phyloP scores from a whole-genome alignment of 2,113 vertebrate genomes.

The Oostethus manadensis region DNA sequence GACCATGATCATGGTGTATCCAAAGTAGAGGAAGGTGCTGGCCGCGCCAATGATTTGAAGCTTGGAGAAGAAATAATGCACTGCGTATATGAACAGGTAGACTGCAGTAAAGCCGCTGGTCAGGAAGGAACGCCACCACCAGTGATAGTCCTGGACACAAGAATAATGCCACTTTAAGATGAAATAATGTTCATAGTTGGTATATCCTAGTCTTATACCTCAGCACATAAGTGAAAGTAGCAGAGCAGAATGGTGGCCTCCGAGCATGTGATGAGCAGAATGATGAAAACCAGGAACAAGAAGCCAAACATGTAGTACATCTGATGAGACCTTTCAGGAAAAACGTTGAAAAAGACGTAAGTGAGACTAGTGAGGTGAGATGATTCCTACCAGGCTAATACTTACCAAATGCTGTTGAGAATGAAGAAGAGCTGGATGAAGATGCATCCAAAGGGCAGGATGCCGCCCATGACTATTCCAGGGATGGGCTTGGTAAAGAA shows the following conservation, averaged over 20 bases:
- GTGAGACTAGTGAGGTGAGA: not conserved
- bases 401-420: constrained; percentile 98
- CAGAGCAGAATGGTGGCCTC: constrained; percentile 97
- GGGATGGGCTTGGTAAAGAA: constrained; percentile 96
- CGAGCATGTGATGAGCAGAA: constrained; percentile 96
- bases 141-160: constrained; percentile 87
- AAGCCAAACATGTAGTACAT: constrained; percentile 99
- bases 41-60: constrained; percentile 75
- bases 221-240: constrained; percentile 97
- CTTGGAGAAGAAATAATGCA: constrained; percentile 80
- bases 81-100: constrained; percentile 88
- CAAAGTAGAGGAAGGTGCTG: constrained; percentile 78
- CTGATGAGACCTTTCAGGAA: constrained; percentile 87
- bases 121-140: constrained; percentile 98
- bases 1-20: constrained; percentile 78
- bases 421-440: constrained; percentile 99
- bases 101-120: constrained; percentile 96
- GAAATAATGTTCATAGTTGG: not conserved
- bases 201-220: constrained; percentile 69
- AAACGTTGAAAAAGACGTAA: not conserved
- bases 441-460: constrained; percentile 96
- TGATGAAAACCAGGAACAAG: constrained; percentile 97
- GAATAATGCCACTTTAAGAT: not conserved
- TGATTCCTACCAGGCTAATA: not conserved
- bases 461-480: constrained; percentile 96